Evolutionary conservation across 2,797 vertebrate genomes (phyloP).

Genomic region (Pelodytes ibericus): DNA sequence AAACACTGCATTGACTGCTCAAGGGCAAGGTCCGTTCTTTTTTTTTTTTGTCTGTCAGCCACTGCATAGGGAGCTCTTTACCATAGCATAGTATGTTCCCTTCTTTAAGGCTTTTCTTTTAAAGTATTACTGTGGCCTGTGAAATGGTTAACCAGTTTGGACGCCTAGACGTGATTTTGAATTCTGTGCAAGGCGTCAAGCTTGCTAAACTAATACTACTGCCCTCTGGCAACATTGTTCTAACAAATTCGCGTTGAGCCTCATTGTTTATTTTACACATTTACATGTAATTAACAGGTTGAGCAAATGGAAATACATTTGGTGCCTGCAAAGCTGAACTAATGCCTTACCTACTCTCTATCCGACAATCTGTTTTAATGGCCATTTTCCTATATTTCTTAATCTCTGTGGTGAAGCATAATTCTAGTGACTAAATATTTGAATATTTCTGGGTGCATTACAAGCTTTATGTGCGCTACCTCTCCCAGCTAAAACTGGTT

Average conservation of each 20-base stretch:
- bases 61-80: too few species aligned
- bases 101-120: constrained; percentile 5
- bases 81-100: too few species aligned
- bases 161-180: constrained; percentile 1
- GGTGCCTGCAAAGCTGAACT: constrained; percentile 21
- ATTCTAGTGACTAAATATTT: constrained; percentile 29
- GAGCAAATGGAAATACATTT: neutral
- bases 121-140: neutral
- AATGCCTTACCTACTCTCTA: constrained; percentile 23
- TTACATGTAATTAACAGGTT: constrained; percentile 31
- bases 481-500: constrained; percentile 17
- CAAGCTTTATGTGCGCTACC: constrained; percentile 13
- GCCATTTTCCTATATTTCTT: constrained; percentile 31
- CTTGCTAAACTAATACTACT: neutral
- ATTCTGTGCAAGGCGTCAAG: neutral
- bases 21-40: neutral
- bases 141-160: constrained; percentile 14
- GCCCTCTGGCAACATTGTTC: constrained; percentile 23
- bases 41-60: too few species aligned
- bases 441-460: constrained; percentile 13
- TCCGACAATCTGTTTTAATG: constrained; percentile 7
- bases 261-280: constrained; percentile 26
- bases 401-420: constrained; percentile 28
- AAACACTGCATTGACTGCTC: too few species aligned
- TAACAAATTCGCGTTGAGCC: neutral